Evolutionary conservation across 2,113 vertebrate genomes (phyloP), one percentile per base, ranked within the genome.

Genomic region (Pelecanus crispus): DNA sequence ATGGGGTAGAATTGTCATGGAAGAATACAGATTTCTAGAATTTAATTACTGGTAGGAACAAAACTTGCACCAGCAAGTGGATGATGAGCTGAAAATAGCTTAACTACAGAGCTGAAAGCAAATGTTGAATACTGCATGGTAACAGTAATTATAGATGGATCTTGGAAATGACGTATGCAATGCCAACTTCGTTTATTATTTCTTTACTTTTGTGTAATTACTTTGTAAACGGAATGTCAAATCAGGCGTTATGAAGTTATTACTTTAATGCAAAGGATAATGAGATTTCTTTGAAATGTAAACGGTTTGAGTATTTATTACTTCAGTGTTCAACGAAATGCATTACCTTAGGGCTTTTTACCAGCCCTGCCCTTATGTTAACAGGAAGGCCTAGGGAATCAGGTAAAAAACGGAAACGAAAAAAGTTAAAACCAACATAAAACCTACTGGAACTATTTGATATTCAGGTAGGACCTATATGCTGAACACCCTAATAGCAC

Each of bases 351-450:
- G 98, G 98, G 98, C 98, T 97, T 94, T 98, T 98, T 95, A 98
- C 97, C 97, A 97, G 98, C 98, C 98, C 97, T 97, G 97, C 98
- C 98, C 98, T 99, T 99, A 98, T 99, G 98, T 98, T 99, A 98
- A 99, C 99, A 99, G 99, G 99, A 98, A 99, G 98, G 96, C 98
- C 97, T 99, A 99, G 98, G 98, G 98, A 98, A 98, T 99, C 98
- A 98, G 98, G 98, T 99, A 99, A 98, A 99, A 99, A 99, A 98
- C 98, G 99, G 99, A 99, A 99, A 99, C 98, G 98, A 98, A 99
- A 99, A 98, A 99, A 98, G 97, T 98, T 99, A 98, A 99, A 98
- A 97, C 97, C 98, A 96, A 98, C 98, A 97, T 99, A 99, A 98
- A 98, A 98, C 97, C 97, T 94, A 97, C 93, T 97, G 98, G 98